Evolutionary conservation across 2,797 vertebrate genomes (phyloP), one percentile per base, ranked within the genome.

Genomic region (Parauchenoglanis punctatus): DNA sequence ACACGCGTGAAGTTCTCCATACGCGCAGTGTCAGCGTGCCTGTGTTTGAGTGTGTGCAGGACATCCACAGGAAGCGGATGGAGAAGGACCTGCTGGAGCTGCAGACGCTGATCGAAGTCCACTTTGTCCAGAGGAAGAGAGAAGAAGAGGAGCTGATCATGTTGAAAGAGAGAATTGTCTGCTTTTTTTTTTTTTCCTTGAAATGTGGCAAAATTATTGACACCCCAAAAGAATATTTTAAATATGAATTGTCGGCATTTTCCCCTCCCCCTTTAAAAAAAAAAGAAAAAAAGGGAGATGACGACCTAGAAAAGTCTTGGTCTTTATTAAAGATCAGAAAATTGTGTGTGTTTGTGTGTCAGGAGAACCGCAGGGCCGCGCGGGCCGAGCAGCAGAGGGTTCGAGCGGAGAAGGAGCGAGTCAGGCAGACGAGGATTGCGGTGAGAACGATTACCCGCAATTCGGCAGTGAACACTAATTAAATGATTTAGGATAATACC

Each of bases 21-120:
- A 13, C 17, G 35, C 17, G 20, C 54, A 12, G 77, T 23, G 18
- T 81, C 11, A 56, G 23, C 18, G 25, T 83, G 11, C 40, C 40
- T 13, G 7, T 40, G n/a, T 65, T 46, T 23, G 25, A n/a, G 28
- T 67, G 68, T 73, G n/a, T 68, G 17, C 83, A 98, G 97, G 97
- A 98, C 94, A 98, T 98, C 92, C 97, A 98, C 93, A 95, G 97
- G 31, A 98, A 98, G 93, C 96, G 97, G 28, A 97, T 97, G 97
- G 97, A 98, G 92, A 98, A 98, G 83, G 97, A 98, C 75, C 92
- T 97, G 49, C 88, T 97, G 91, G 97, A 98, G 93, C 94, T 98
- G 78, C 97, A 98, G 90, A 97, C 96, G 0, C 95, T 98, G 90
- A 98, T 98, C 1, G 97, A 98, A 0, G 96, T 94, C 40, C 97